Conservation (phyloP, 2,113 vertebrate species). For the Entosphenus tridentatus region DNA sequence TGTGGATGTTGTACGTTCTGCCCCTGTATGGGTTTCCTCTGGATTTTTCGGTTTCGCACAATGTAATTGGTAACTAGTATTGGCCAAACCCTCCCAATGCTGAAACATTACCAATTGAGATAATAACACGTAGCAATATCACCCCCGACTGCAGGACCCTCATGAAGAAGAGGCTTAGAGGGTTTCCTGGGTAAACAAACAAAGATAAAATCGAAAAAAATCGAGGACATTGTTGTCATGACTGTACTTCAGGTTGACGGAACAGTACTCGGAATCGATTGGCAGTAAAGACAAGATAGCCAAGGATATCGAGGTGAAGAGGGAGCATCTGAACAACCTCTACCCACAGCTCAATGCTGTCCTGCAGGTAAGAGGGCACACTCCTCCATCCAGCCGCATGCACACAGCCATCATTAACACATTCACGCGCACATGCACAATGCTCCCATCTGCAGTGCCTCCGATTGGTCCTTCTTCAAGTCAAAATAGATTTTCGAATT, state of each 20-base stretch:
- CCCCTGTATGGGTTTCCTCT: neutral
- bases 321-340: slow-evolving; percentile 77
- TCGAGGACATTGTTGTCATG: neutral
- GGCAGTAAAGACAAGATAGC: slow-evolving; percentile 76
- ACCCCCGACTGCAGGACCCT: neutral
- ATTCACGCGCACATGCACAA: too few relatives aligned
- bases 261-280: slow-evolving; percentile 64
- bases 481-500: too few relatives aligned
- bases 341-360: slow-evolving; percentile 83
- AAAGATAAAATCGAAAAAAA: too few relatives aligned
- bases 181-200: too few relatives aligned
- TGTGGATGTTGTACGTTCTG: neutral
- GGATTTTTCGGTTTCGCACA: neutral
- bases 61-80: neutral
- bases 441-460: too few relatives aligned
- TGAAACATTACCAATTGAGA: neutral
- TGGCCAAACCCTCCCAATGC: neutral
- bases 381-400: too few relatives aligned
- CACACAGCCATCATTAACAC: too few relatives aligned
- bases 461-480: too few relatives aligned
- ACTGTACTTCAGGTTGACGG: slow-evolving; percentile 41
- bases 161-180: too few relatives aligned
- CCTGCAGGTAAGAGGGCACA: slow-evolving; percentile 48
- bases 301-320: slow-evolving; percentile 87
- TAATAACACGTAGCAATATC: neutral